Evolutionary conservation across 2,797 vertebrate species (phyloP), one percentile per base, ranked within the genome.

Genomic region (Etheostoma nigrum): DNA sequence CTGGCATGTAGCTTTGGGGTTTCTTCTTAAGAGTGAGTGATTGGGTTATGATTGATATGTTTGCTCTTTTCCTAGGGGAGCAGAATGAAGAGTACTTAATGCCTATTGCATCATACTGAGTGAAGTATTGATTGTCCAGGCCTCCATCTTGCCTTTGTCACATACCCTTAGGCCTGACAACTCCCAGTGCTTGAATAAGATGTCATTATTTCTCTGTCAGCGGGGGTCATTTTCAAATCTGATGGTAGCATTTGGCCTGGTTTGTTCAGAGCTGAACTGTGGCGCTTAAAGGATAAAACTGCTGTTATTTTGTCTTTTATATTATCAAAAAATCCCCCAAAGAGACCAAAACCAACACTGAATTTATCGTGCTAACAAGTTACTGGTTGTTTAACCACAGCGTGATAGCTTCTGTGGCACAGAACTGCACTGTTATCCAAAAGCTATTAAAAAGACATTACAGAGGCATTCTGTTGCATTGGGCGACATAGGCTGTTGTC

Each of bases 41-140:
- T 91, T 91, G 85, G 72, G 68, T 84, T 91, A 86, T 90, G 89
- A 93, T 90, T 90, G 89, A 92, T 92, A 86, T 78, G 85, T 86
- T 90, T 89, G 78, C 67, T 82, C 57, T 88, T 79, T 86, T 86
- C 76, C 86, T 72, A 10, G 5, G 82, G 86, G 84, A 82, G 69
- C 77, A 77, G 65, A 89, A 74, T 83, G 79, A 87, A 71, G 86
- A 85, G 85, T 91, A 80, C 90, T 93, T 93, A 91, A 91, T 90
- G 86, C 86, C 82, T 84, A 81, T 86, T 79, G 84, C 87, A 87
- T 93, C 86, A 86, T 91, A 88, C 81, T 76, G 88, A 89, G 84
- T 82, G 80, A 86, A 82, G 79, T 92, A 94, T 94, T 81, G 92
- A 93, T 93, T 36, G 85, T 16, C 49, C 6, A 3, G 64, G 83